phyloP scores from a whole-genome alignment of 2,113 vertebrate genomes.

The Puntigrus tetrazona region DNA sequence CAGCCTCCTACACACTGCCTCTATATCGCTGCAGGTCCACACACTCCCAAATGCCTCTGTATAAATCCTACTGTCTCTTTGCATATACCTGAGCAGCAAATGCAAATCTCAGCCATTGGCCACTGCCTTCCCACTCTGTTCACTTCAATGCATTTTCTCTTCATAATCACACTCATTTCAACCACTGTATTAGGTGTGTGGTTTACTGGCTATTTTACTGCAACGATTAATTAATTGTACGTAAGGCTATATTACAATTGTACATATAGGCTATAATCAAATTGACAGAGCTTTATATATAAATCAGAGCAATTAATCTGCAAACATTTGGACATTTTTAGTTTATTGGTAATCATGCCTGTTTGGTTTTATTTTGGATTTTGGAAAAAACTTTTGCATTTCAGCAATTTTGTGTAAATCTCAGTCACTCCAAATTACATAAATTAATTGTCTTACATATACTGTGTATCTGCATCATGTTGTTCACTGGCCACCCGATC shows the following conservation, averaged over 20 bases:
- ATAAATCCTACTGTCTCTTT: constrained; percentile 37
- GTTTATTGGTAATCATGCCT: neutral
- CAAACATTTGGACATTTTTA: neutral
- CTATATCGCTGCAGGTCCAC: constrained; percentile 38
- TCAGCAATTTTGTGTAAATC: neutral
- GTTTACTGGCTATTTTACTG: neutral
- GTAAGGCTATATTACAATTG: too few species aligned
- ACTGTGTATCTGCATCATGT: neutral
- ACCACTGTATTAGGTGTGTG: constrained; percentile 1
- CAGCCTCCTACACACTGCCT: constrained; percentile 49
- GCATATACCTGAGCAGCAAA: constrained; percentile 45
- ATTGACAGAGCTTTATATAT: neutral
- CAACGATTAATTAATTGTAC: neutral
- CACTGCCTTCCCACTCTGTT: constrained; percentile 9
- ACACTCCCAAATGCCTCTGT: constrained; percentile 41
- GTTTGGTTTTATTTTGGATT: neutral
- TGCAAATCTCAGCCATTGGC: constrained; percentile 43
- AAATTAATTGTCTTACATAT: neutral
- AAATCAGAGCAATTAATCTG: neutral
- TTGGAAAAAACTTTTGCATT: neutral
- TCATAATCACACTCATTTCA: neutral
- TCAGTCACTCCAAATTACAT: neutral
- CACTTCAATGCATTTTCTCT: neutral
- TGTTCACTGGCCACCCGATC: neutral
- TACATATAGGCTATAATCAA: too few species aligned